Base-by-base conservation (phyloP, 2,888 invertebrate genomes). In the Polyploca ridens region DNA sequence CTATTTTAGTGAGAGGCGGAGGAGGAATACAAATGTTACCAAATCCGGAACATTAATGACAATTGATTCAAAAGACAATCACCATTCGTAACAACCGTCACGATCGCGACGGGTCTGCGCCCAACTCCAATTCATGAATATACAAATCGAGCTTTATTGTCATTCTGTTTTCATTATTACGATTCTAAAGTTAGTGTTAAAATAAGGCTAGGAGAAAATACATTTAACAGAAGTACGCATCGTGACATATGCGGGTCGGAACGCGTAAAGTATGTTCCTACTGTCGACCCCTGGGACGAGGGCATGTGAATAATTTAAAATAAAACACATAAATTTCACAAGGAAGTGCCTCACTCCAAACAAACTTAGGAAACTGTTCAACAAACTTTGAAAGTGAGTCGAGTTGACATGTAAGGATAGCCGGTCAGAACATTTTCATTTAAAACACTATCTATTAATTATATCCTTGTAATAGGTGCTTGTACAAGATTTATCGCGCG, bases 41-140 rank as follows among this genome's bases (percentile, higher is more conserved):
- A 76, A 79, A 78, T 73, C 75, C 73, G 64, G 74, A 69, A 77
- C 74, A 76, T 78, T 82, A 78, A 82, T 84, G 81, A 78, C 76
- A 77, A 85, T 87, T 84, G 84, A 85, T 87, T 83, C 78, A 80
- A 82, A 84, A 84, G 79, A 85, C 83, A 82, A 85, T 83, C 83
- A 81, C 76, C 77, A 82, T 82, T 82, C 69, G 76, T 76, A 83
- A 80, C 81, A 84, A 80, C 71, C 77, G 77, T 76, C 77, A 73
- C 71, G 72, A 67, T 19, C 57, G 72, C 65, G 66, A 61, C 63
- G 70, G 63, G 72, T 69, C 72, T 76, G 72, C 75, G 66, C 66
- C 66, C 63, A 66, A 70, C 70, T 75, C 69, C 65, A 75, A 79
- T 81, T 88, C 87, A 89, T 88, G 85, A 89, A 89, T 89, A 88